These are phyloP conservation scores for Hirundo rustica DNA, from an alignment of 2,797 vertebrate genomes.

Conservation along the genomic window DNA sequence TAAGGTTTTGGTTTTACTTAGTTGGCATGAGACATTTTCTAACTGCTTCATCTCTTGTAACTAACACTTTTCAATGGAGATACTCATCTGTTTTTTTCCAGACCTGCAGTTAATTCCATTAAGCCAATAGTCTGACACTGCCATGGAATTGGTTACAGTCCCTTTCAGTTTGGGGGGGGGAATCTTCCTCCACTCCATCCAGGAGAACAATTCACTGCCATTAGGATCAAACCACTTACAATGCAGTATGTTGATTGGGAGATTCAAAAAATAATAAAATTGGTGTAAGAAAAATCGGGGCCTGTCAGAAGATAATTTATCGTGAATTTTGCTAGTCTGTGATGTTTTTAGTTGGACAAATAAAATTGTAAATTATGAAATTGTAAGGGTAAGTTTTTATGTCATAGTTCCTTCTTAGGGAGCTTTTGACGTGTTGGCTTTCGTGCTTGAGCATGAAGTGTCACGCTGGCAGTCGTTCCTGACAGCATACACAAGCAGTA, in stretches of 20 bases:
- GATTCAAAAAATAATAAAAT: not conserved
- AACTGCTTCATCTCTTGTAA: not conserved
- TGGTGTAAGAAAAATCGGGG: not conserved
- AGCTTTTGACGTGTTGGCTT: not conserved
- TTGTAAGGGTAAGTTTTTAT: not conserved
- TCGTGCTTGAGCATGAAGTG: not conserved
- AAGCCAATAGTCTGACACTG: not conserved
- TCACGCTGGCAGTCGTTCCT: not conserved
- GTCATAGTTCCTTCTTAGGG: not conserved
- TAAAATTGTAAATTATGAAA: not conserved
- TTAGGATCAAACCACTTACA: not conserved
- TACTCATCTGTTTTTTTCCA: not conserved
- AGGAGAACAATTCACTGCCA: not conserved
- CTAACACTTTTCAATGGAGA: not conserved
- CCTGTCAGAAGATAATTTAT: not conserved
- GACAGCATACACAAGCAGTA: not conserved
- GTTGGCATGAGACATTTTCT: not conserved
- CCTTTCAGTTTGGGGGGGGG: not conserved
- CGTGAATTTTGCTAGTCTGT: not conserved
- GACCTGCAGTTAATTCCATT: constrained; percentile 40
- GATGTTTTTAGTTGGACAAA: not conserved
- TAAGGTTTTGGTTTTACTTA: not conserved
- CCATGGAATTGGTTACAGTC: not conserved
- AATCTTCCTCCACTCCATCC: not conserved
- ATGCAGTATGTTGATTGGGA: not conserved